A percentile compares a stretch with the other conserved stretches of the same genome.
Evolutionary conservation across 2,888 invertebrate species (phyloP).

Genomic region (Baccha elongata): DNA sequence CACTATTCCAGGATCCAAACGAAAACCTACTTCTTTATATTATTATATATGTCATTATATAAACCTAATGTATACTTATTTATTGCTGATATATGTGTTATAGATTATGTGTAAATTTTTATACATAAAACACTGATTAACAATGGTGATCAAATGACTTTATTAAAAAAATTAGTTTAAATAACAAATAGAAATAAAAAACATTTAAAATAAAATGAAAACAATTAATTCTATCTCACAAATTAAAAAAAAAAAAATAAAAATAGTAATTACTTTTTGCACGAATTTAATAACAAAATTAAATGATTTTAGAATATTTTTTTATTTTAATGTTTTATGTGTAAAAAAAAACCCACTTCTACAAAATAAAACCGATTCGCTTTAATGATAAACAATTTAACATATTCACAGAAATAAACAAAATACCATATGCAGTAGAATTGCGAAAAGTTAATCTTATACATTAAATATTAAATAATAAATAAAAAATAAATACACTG

Average conservation of each 20-base stretch:
- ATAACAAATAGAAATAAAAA: constrained; percentile 9
- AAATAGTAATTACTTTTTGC: constrained; percentile 63
- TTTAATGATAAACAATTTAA: constrained; percentile 68
- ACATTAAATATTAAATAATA: constrained; percentile 28
- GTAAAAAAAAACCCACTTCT: constrained; percentile 31
- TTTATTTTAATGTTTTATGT: constrained; percentile 36
- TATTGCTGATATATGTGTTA: constrained; percentile 28
- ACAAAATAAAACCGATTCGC: constrained; percentile 65
- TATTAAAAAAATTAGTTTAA: constrained; percentile 20
- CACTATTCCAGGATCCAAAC: background rate
- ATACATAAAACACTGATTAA: constrained; percentile 20
- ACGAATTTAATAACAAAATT: constrained; percentile 63
- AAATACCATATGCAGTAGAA: constrained; percentile 55
- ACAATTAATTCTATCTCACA: constrained; percentile 36
- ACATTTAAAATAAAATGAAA: constrained; percentile 17
- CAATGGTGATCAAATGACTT: constrained; percentile 61
- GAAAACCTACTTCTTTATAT: constrained; percentile 5
- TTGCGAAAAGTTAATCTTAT: constrained; percentile 44
- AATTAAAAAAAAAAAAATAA: constrained; percentile 26
- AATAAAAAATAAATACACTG: constrained; percentile 56
- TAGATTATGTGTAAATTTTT: constrained; percentile 24
- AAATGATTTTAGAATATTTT: constrained; percentile 21
- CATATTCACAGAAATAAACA: constrained; percentile 48
- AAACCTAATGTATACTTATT: constrained; percentile 40
- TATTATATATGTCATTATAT: constrained; percentile 34